These are phyloP conservation scores for Eubasilissa regina DNA, from an alignment of 1,140 invertebrate species.

Conservation along the genomic window DNA sequence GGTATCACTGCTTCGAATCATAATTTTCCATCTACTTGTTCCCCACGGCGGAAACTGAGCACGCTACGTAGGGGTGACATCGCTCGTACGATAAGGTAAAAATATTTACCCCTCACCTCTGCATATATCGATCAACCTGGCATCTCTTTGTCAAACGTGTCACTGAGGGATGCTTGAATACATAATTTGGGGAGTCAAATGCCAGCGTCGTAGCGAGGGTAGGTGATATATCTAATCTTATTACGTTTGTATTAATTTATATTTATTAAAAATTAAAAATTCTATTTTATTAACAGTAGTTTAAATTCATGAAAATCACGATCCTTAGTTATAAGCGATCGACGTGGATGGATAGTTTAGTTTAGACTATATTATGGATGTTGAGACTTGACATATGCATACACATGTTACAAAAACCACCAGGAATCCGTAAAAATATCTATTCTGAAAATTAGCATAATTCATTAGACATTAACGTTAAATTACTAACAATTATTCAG, in stretches of 20 bases:
- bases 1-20: slow-evolving; percentile 37
- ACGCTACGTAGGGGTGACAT: slow-evolving; percentile 17
- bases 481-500: no score
- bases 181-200: slow-evolving; percentile 37
- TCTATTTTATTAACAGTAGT: slow-evolving; percentile 2
- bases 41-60: slow-evolving; percentile 32
- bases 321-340: no score
- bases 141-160: slow-evolving; percentile 42
- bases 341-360: no score
- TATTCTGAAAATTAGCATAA: no score
- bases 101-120: slow-evolving; percentile 37
- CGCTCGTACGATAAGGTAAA: slow-evolving; percentile 42
- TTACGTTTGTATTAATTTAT: background rate
- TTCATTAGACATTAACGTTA: no score
- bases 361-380: no score
- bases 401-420: no score
- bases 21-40: slow-evolving; percentile 47
- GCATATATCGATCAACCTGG: slow-evolving; percentile 5
- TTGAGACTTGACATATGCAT: no score
- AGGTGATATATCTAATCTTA: background rate
- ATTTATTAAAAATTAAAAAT: no score
- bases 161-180: slow-evolving; percentile 44
- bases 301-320: background rate
- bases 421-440: no score
- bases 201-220: background rate